These are phyloP conservation scores for Charina bottae DNA, from an alignment of 2,113 vertebrate genomes.

Conservation along the genomic window DNA sequence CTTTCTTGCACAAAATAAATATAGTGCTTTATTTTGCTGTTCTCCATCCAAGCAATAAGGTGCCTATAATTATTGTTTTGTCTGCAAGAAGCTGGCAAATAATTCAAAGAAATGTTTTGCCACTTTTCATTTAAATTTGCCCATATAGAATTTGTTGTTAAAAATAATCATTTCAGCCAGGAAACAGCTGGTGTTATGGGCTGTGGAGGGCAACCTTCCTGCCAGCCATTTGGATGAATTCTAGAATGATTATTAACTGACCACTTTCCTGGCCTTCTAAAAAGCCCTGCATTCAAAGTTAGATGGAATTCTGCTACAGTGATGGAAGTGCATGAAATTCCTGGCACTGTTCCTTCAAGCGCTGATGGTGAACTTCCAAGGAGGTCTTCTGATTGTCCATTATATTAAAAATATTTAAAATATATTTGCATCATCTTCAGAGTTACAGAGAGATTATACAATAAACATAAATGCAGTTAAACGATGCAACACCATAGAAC, in stretches of 20 bases:
- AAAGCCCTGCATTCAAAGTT: neutral
- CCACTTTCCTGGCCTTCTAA: neutral
- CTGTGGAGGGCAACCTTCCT: constrained; percentile 41
- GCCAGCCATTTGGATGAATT: constrained; percentile 42
- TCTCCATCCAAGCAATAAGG: constrained; percentile 33
- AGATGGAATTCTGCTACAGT: neutral
- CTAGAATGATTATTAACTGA: constrained; percentile 49
- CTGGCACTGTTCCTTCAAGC: neutral
- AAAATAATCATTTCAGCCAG: constrained; percentile 33
- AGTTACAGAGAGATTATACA: neutral
- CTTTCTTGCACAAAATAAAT: neutral
- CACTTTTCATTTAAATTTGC: constrained; percentile 70
- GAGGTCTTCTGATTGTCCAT: neutral
- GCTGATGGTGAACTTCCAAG: neutral
- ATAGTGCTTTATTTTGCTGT: neutral
- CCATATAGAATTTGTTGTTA: constrained; percentile 61
- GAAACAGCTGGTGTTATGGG: constrained; percentile 46
- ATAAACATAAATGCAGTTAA: neutral
- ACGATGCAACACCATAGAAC: neutral
- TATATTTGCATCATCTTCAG: neutral
- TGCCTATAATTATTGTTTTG: constrained; percentile 43
- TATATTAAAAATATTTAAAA: neutral
- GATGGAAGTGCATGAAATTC: neutral
- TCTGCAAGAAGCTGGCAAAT: constrained; percentile 67
- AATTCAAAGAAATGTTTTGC: constrained; percentile 58